These are phyloP conservation scores for Ranitomeya variabilis DNA, from an alignment of 2,113 vertebrate genomes.

Conservation along the genomic window DNA sequence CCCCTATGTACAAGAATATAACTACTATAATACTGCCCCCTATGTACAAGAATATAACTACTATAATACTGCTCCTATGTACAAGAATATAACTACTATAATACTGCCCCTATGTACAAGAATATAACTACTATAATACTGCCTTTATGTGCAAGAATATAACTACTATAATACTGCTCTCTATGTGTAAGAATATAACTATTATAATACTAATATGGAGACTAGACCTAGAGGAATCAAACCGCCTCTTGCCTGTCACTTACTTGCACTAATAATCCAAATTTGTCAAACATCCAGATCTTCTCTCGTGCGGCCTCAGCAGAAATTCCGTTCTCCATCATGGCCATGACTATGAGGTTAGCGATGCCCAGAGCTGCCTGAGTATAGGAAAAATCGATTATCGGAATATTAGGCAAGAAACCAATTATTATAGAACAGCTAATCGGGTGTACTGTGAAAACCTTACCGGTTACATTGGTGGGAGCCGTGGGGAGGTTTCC, in stretches of 20 bases:
- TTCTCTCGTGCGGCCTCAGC: slow-evolving; percentile 79
- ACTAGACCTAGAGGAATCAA: background rate
- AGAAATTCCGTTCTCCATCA: slow-evolving; percentile 84
- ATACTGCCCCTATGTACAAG: too few species aligned
- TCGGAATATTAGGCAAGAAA: background rate
- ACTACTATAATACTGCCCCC: too few species aligned
- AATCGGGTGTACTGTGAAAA: too few species aligned
- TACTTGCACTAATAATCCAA: slow-evolving; percentile 89
- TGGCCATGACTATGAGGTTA: slow-evolving; percentile 94
- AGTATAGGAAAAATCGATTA: background rate
- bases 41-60: too few species aligned
- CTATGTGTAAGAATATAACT: slow-evolving; percentile 1
- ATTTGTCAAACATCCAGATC: slow-evolving; percentile 96
- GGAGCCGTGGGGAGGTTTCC: too few species aligned
- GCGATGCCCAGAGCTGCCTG: slow-evolving; percentile 95
- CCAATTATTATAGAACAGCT: background rate
- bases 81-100: too few species aligned
- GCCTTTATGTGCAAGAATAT: slow-evolving; percentile 1
- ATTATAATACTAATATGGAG: background rate
- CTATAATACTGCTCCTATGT: too few species aligned
- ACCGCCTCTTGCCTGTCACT: background rate
- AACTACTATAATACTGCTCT: background rate
- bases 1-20: background rate
- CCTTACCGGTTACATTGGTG: too few species aligned
- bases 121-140: slow-evolving; percentile 20